Conservation (phyloP, 35 echinoderm and acorn worm species). For the Apostichopus parvimensis region DNA sequence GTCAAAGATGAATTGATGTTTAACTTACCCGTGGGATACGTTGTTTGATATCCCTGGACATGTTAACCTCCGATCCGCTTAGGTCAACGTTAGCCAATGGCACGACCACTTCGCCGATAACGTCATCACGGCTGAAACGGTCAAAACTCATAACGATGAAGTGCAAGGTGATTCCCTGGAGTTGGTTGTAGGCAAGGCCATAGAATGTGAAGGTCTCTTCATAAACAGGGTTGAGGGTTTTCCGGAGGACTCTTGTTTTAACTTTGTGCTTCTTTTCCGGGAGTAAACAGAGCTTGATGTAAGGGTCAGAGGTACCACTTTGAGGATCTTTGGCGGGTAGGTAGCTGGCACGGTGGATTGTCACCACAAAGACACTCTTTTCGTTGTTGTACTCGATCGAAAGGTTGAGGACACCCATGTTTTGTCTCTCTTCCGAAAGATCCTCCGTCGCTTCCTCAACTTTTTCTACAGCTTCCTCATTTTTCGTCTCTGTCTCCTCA, state of each 20-base stretch:
- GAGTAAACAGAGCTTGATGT: constrained; percentile 95
- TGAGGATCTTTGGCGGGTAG: constrained; percentile 84
- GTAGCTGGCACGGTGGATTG: constrained; percentile 84
- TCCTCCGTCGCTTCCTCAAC: constrained; percentile 50
- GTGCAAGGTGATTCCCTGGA: constrained; percentile 96
- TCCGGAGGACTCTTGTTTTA: constrained; percentile 92
- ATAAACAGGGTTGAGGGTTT: constrained; percentile 93
- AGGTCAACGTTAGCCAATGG: constrained; percentile 96
- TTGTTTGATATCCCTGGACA: constrained; percentile 90
- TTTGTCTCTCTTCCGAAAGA: constrained; percentile 34
- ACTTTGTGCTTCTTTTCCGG: constrained; percentile 99
- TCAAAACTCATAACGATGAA: constrained; percentile 99
- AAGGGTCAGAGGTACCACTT: constrained; percentile 89
- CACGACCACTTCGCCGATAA: constrained; percentile 97
- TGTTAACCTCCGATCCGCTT: constrained; percentile 72
- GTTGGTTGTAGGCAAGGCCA: constrained; percentile 95
- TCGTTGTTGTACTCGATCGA: constrained; percentile 88
- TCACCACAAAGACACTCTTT: constrained; percentile 91
- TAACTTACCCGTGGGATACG: constrained; percentile 80
- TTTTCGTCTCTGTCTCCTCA: constrained; percentile 80
- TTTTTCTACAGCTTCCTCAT: constrained; percentile 61
- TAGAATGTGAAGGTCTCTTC: constrained; percentile 99
- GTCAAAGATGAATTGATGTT: background rate
- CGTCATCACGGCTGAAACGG: constrained; percentile 93
- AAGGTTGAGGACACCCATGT: constrained; percentile 81